Base-by-base conservation (phyloP, 2,113 vertebrate species). In the Ptilorrhoa leucosticta region DNA sequence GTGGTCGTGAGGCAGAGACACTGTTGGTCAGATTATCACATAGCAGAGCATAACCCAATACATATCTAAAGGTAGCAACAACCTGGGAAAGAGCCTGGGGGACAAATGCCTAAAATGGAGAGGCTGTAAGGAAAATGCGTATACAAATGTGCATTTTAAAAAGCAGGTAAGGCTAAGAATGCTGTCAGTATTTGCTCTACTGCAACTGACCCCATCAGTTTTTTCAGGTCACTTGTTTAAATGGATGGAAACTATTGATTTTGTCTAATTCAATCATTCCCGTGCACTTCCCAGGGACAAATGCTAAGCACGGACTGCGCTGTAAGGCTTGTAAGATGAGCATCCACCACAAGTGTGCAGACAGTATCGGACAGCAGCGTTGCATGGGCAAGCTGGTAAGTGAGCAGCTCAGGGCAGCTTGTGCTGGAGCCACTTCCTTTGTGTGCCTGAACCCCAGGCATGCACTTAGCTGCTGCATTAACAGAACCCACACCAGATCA, bases 321-420 rank as follows among this genome's bases (percentile, higher is more conserved):
- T 99, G 99, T 78, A 99, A 99, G 98, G 99, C 99, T 89, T 99
- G 99, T 93, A 99, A 99, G 97, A 99, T 99, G 99, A 99, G 99
- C 97, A 98, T 99, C 96, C 99, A 99, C 93, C 99, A 99, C 97
- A 99, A 99, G 97, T 99, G 99, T 92, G 97, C 98, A 72, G 99
- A 99, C 8, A 98, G 98, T 45, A 98, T 99, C 2, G 98, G 98
- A 69, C 98, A 98, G 77, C 99, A 99, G 97, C 98, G 98, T 14
- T 99, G 99, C 98, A 99, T 99, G 99, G 99, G 99, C 68, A 99
- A 99, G 97, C 98, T 99, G 99, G 99, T 99, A 97, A 99, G 98
- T 84, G 58, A 84, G 40, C 35, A 27, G 47, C 35, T 54, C 30
- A 24, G 58, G 63, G n/a, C 39, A 58, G 23, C 50, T 42, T 40